phyloP scores from a whole-genome alignment of 2,888 invertebrate species.

The Phengaris alcon region DNA sequence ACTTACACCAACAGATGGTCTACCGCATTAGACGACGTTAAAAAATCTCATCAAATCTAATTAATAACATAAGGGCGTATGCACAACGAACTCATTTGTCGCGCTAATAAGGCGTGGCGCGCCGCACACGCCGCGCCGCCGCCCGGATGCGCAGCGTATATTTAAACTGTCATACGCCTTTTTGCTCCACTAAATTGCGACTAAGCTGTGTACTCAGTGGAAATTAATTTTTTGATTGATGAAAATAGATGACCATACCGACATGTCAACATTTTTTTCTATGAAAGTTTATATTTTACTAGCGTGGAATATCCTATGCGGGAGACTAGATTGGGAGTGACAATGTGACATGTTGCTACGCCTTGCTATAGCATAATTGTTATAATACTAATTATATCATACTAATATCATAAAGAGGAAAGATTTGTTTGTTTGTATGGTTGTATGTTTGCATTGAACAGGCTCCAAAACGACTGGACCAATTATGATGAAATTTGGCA shows the following conservation, averaged over 20 bases:
- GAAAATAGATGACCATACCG: background rate
- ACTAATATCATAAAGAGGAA: no score
- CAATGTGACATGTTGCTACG: no score
- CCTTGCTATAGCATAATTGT: no score
- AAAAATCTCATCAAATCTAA: constrained; percentile 30
- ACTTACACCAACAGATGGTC: background rate
- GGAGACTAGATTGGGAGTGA: background rate
- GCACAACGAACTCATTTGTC: constrained; percentile 56
- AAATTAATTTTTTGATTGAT: constrained; percentile 15
- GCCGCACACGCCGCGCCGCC: constrained; percentile 50
- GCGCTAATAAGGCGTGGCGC: constrained; percentile 71
- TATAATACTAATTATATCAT: no score
- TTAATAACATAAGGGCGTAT: constrained; percentile 35
- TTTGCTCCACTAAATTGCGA: constrained; percentile 43
- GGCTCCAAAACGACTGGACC: no score
- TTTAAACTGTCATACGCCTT: constrained; percentile 49
- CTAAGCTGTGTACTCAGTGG: constrained; percentile 36
- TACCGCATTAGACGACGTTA: background rate
- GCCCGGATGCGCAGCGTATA: constrained; percentile 53
- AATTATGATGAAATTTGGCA: no score
- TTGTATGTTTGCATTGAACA: no score
- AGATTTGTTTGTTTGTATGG: no score
- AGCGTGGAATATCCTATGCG: background rate
- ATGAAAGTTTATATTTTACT: background rate
- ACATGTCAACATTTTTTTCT: background rate